Evolutionary conservation across 2,888 invertebrate genomes (phyloP).

Genomic region (Electrophaes corylata): DNA sequence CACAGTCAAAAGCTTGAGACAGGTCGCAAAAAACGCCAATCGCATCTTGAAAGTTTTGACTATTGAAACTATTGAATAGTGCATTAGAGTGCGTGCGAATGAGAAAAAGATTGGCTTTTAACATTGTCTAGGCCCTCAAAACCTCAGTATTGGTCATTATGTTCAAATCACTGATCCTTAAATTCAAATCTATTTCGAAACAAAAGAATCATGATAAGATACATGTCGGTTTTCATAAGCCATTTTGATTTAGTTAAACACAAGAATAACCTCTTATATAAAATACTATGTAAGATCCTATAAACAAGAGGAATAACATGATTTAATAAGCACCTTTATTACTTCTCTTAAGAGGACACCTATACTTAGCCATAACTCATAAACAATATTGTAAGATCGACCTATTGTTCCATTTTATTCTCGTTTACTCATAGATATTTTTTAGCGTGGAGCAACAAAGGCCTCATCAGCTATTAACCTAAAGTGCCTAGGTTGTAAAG

Average conservation of each 20-base stretch:
- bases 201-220: background rate
- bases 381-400: constrained; percentile 56
- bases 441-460: constrained; percentile 40
- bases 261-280: constrained; percentile 22
- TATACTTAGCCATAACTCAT: constrained; percentile 40
- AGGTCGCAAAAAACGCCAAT: too few species aligned
- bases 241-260: constrained; percentile 8
- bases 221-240: background rate
- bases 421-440: constrained; percentile 47
- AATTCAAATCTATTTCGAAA: too few species aligned
- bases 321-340: constrained; percentile 45
- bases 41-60: too few species aligned
- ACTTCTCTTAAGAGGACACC: constrained; percentile 42
- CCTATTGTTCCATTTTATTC: constrained; percentile 52
- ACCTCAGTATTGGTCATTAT: too few species aligned
- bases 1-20: too few species aligned
- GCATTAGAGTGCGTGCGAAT: too few species aligned
- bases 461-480: constrained; percentile 42
- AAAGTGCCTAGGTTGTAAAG: constrained; percentile 36
- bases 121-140: too few species aligned
- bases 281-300: constrained; percentile 38
- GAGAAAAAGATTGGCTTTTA: too few species aligned
- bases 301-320: constrained; percentile 37
- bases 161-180: too few species aligned
- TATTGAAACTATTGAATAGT: too few species aligned